Evolutionary conservation across 2,888 invertebrate genomes (phyloP).

Genomic region (Drosophila borborema): DNA sequence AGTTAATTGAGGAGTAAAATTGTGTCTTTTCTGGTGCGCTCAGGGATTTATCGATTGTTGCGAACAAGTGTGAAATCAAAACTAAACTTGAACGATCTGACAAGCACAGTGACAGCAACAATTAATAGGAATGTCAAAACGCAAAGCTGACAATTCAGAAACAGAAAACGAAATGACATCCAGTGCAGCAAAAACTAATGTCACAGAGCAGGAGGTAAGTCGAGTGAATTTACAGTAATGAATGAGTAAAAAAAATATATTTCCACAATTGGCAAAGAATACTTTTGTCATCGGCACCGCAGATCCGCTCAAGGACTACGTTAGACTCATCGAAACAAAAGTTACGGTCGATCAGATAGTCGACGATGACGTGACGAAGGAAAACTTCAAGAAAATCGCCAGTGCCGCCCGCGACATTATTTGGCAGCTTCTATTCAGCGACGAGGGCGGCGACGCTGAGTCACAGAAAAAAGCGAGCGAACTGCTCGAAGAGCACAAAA

Average conservation of each 20-base stretch:
- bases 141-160: slow-evolving; percentile 46
- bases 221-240: accelerated
- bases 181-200: slow-evolving; percentile 29
- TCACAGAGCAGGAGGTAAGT: slow-evolving; percentile 35
- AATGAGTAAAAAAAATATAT: neutral
- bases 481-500: slow-evolving; percentile 79
- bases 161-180: slow-evolving; percentile 43
- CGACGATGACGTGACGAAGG: slow-evolving; percentile 55
- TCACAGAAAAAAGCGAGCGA: slow-evolving; percentile 70
- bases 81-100: neutral
- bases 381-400: slow-evolving; percentile 66
- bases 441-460: slow-evolving; percentile 25
- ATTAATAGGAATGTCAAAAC: slow-evolving; percentile 56
- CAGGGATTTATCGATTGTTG: slow-evolving; percentile 1
- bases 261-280: neutral
- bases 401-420: slow-evolving; percentile 63
- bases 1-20: neutral
- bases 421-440: slow-evolving; percentile 77
- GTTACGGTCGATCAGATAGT: slow-evolving; percentile 67
- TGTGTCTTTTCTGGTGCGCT: neutral
- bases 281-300: slow-evolving; percentile 36
- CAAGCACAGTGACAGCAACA: neutral
- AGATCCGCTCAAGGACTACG: slow-evolving; percentile 70
- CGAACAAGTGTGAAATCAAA: slow-evolving; percentile 2
- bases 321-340: slow-evolving; percentile 58